phyloP scores from a whole-genome alignment of 1,140 invertebrate species.

The Drosophila teissieri region DNA sequence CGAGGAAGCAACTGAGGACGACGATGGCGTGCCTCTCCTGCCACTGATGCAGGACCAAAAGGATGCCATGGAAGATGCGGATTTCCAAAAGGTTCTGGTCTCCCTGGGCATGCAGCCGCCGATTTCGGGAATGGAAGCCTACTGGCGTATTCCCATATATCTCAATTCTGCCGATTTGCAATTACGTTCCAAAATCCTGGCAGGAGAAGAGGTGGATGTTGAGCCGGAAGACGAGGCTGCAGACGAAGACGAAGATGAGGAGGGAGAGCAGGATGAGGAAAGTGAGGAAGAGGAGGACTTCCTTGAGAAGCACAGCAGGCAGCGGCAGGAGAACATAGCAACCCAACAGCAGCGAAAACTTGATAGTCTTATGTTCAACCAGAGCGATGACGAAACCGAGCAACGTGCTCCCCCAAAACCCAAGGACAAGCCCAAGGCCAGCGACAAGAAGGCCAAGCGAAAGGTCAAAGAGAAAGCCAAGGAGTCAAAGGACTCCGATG shows the following conservation, averaged over 20 bases:
- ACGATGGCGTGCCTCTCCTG: slow-evolving; percentile 87
- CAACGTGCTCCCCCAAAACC: slow-evolving; percentile 44
- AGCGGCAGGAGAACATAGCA: slow-evolving; percentile 66
- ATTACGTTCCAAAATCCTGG: slow-evolving; percentile 67
- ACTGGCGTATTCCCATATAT: slow-evolving; percentile 87
- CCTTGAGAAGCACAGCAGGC: slow-evolving; percentile 65
- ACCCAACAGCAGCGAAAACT: slow-evolving; percentile 64
- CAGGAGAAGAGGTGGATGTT: slow-evolving; percentile 73
- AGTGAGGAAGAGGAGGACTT: slow-evolving; percentile 73
- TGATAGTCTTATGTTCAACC: slow-evolving; percentile 76
- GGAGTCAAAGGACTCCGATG: slow-evolving; percentile 16
- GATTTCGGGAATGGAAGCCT: slow-evolving; percentile 86
- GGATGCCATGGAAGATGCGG: slow-evolving; percentile 86
- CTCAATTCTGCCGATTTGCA: slow-evolving; percentile 85
- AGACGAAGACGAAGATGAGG: slow-evolving; percentile 10
- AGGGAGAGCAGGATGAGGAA: slow-evolving; percentile 10
- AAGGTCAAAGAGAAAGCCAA: slow-evolving; percentile 39
- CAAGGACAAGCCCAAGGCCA: slow-evolving; percentile 31
- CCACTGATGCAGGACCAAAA: slow-evolving; percentile 86
- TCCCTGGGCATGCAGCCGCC: slow-evolving; percentile 87
- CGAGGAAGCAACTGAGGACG: slow-evolving; percentile 85
- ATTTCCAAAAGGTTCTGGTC: slow-evolving; percentile 86
- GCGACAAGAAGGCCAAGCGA: slow-evolving; percentile 34
- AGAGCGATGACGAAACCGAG: slow-evolving; percentile 80
- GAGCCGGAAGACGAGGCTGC: slow-evolving; percentile 31